Evolutionary conservation across 2,888 invertebrate species (phyloP).

Genomic region (Argyresthia albistria): DNA sequence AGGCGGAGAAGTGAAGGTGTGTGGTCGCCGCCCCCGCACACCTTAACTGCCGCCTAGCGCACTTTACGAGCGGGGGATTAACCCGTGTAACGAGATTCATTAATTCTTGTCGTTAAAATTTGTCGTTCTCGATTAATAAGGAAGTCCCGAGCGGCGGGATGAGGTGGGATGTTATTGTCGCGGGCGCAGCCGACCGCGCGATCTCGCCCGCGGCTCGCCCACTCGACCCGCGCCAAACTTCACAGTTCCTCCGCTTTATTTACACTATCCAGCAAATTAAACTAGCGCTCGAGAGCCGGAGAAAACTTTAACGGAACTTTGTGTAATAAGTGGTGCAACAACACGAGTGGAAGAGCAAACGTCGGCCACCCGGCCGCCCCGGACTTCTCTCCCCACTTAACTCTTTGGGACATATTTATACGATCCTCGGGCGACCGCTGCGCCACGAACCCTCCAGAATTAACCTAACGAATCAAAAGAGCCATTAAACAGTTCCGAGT

Average conservation of each 20-base stretch:
- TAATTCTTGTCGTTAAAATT: conserved; percentile 75
- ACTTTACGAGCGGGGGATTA: conserved; percentile 72
- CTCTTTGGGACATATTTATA: conserved; percentile 74
- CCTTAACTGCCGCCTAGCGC: conserved; percentile 60
- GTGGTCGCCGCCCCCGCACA: conserved; percentile 37
- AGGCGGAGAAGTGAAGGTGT: conserved; percentile 16
- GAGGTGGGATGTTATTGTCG: conserved; percentile 66
- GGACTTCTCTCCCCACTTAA: conserved; percentile 67
- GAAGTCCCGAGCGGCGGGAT: conserved; percentile 38
- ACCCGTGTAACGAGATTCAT: conserved; percentile 74
- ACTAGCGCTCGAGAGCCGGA: conserved; percentile 68
- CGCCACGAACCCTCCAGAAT: conserved; percentile 49
- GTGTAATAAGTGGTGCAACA: conserved; percentile 74
- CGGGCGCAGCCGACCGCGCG: conserved; percentile 44
- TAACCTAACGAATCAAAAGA: conserved; percentile 67
- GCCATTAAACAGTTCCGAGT: conserved; percentile 44
- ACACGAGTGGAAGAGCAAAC: conserved; percentile 72
- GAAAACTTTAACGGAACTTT: conserved; percentile 71
- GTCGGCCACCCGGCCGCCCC: conserved; percentile 67
- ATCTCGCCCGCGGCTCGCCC: conserved; percentile 35
- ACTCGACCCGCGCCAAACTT: conserved; percentile 51
- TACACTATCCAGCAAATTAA: conserved; percentile 74
- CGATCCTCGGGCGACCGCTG: conserved; percentile 68
- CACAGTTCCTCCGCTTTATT: conserved; percentile 69
- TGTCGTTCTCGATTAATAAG: conserved; percentile 75